Evolutionary conservation across 2,113 vertebrate genomes (phyloP).

Genomic region (mouse (Mus musculus)): GRCm39 chr6:22862501-22863000

Average conservation of each 20-base stretch:
- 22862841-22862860: conserved; percentile 24
- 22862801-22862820: conserved; percentile 27
- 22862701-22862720: not conserved
- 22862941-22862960: not conserved
- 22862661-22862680: not conserved
- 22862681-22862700: not conserved
- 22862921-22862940: not conserved
- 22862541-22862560: not conserved
- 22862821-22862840: not conserved
- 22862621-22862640: not conserved
- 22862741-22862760: not conserved
- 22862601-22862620: not conserved
- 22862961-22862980: not conserved
- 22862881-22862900: not conserved
- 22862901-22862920: not conserved
- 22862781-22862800: not conserved
- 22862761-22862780: not conserved
- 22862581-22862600: conserved; percentile 5
- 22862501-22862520: conserved; percentile 38
- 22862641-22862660: conserved; percentile 22
- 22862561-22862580: not conserved
- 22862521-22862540: not conserved
- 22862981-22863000: not conserved
- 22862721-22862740: not conserved
- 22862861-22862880: not conserved